Evolutionary conservation across 2,888 invertebrate species (phyloP).

Genomic region (Furcula furcula): DNA sequence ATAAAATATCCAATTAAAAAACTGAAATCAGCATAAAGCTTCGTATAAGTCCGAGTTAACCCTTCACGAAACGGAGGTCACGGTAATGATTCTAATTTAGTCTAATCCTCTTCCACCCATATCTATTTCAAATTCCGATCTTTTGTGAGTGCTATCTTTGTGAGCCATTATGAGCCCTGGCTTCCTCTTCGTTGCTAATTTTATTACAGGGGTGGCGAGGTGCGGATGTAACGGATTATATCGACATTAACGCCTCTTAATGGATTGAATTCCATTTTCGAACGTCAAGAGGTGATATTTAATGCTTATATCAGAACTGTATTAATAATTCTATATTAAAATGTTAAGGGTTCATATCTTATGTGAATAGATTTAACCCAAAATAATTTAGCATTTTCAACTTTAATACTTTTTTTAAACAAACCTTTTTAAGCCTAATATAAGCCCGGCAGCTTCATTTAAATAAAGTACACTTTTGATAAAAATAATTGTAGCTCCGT

Average conservation of each 20-base stretch:
- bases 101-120: constrained; percentile 28
- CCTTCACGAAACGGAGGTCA: not conserved
- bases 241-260: constrained; percentile 54
- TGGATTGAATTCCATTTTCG: constrained; percentile 43
- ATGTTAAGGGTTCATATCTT: no score
- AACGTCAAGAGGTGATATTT: constrained; percentile 22
- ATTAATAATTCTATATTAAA: no score
- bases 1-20: no score
- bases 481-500: constrained; percentile 8
- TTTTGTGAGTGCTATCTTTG: constrained; percentile 29
- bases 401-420: no score
- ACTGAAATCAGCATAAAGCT: no score
- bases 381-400: no score
- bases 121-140: constrained; percentile 33
- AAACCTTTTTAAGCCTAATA: no score
- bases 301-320: no score
- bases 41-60: not conserved
- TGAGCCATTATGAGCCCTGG: constrained; percentile 52
- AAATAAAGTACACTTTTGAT: no score
- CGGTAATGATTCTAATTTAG: constrained; percentile 8
- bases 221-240: constrained; percentile 67
- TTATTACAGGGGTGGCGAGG: constrained; percentile 49
- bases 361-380: no score
- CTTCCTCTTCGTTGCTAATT: constrained; percentile 63
- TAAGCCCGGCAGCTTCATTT: no score